A percentile compares a stretch with the other conserved stretches of the same genome.
Conservation (phyloP, 1,140 invertebrate genomes). For the Drosophila rhopaloa region DNA sequence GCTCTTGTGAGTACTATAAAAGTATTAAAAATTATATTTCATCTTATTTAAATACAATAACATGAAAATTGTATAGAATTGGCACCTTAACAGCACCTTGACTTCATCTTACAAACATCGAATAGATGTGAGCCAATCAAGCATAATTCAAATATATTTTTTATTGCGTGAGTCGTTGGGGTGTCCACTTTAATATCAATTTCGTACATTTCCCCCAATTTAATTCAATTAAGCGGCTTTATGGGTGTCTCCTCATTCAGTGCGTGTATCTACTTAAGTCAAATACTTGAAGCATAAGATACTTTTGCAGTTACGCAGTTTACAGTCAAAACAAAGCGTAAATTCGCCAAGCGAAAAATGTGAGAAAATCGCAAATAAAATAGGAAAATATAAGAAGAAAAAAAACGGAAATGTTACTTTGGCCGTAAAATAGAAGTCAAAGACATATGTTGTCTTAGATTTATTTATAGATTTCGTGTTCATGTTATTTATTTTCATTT, state of each 20-base stretch:
- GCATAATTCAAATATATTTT: conserved; percentile 54
- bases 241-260: conserved; percentile 28
- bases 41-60: not conserved
- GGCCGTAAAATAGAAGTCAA: conserved; percentile 40
- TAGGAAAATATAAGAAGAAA: conserved; percentile 6
- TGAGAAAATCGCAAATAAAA: conserved; percentile 13
- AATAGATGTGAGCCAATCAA: conserved; percentile 41
- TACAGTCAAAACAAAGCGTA: conserved; percentile 42
- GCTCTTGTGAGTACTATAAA: not conserved
- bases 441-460: conserved; percentile 37
- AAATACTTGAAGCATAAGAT: conserved; percentile 1
- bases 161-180: conserved; percentile 46
- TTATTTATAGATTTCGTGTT: conserved; percentile 55
- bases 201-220: conserved; percentile 69
- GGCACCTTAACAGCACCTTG: conserved; percentile 47
- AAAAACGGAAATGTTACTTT: conserved; percentile 70
- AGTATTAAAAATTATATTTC: not conserved
- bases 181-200: conserved; percentile 66
- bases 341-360: conserved; percentile 13
- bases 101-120: conserved; percentile 16
- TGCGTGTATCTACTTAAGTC: conserved; percentile 45
- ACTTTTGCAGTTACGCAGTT: conserved; percentile 24
- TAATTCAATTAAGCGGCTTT: conserved; percentile 77
- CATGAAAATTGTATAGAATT: conserved; percentile 1
- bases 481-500: conserved; percentile 38